Base-by-base conservation (phyloP, 2,888 invertebrate genomes). In the Phyto melanocephala region DNA sequence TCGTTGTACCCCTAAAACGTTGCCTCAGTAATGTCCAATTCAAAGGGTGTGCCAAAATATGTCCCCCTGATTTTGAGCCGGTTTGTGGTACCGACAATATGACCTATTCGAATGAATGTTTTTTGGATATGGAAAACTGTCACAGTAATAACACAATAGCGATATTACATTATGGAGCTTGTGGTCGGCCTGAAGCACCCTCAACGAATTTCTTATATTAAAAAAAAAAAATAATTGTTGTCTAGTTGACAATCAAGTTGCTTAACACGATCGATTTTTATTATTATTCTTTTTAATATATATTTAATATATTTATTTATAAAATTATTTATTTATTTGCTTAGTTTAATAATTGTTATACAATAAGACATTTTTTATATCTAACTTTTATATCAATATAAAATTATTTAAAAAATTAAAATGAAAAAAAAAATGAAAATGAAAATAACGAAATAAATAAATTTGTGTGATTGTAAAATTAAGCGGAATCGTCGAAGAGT, bases 61-160 rank as follows among this genome's bases (percentile, higher is more conserved):
- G 97, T 87, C 95, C 97, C 8, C 93, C 95, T 0, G 95, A 96
- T 87, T 97, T 95, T 92, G 96, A 97, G 88, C 97, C 97, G 0
- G 96, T 98, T 6, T 98, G 98, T 90, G 98, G 97, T n/a, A 96
- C 95, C 1, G 98, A 98, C 89, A 94, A 94, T 81, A 96, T 95
- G 93, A 98, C 98, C 0, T 98, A 98, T 93, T 96, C 97, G 88
- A 98, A 98, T 92, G 95, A 95, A 86, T 98, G 98, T 91, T 96
- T 97, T 93, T 92, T 98, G 87, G 95, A 96, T 89, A 95, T 97
- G 92, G 97, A 98, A 91, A 97, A 96, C 87, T 98, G 97, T 90
- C 94, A 96, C 88, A 95, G 96, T 86, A 93, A 96, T 90, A 87
- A 87, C 83, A 95, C 95, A 87, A 96, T 97, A 56, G 93, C 94